Percentiles rank a stretch among this genome's conserved stretches.
Conservation (phyloP, 1,140 invertebrate species). For the Sinonovacula constricta region DNA sequence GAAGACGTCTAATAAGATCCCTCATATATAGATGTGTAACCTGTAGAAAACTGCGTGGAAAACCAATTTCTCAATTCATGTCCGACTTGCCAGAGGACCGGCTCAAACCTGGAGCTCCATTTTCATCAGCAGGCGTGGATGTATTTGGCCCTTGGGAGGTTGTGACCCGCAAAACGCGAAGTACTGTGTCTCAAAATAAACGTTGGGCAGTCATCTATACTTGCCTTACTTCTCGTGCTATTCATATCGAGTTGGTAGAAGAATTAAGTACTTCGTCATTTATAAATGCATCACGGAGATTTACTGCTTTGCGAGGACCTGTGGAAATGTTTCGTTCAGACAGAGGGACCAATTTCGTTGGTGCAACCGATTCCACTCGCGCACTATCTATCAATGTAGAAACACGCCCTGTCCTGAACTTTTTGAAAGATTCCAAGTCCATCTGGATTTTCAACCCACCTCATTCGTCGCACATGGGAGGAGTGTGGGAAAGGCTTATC, state of each 20-base stretch:
- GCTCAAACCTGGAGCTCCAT: not conserved
- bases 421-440: not conserved
- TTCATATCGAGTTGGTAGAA: conserved; percentile 39
- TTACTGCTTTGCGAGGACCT: not conserved
- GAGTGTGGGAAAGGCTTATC: conserved; percentile 58
- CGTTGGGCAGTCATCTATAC: conserved; percentile 41
- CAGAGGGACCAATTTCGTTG: conserved; percentile 21
- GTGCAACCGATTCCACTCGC: not conserved
- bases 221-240: conserved; percentile 17
- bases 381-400: not conserved
- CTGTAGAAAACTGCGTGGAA: conserved; percentile 14
- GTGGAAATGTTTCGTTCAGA: not conserved
- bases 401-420: not conserved
- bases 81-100: not conserved
- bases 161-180: not conserved
- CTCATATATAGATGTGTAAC: not conserved
- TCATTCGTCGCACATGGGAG: conserved; percentile 51
- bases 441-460: conserved; percentile 48
- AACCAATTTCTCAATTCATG: not conserved
- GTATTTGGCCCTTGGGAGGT: conserved; percentile 12
- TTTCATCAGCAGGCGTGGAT: conserved; percentile 14
- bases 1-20: not conserved
- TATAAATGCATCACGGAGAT: conserved; percentile 15
- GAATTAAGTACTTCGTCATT: not conserved
- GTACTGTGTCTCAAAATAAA: conserved; percentile 9